A percentile compares a stretch with the other conserved stretches of the same genome.
Evolutionary conservation across 2,888 invertebrate species (phyloP).

Genomic region (Trichopria drosophilae): DNA sequence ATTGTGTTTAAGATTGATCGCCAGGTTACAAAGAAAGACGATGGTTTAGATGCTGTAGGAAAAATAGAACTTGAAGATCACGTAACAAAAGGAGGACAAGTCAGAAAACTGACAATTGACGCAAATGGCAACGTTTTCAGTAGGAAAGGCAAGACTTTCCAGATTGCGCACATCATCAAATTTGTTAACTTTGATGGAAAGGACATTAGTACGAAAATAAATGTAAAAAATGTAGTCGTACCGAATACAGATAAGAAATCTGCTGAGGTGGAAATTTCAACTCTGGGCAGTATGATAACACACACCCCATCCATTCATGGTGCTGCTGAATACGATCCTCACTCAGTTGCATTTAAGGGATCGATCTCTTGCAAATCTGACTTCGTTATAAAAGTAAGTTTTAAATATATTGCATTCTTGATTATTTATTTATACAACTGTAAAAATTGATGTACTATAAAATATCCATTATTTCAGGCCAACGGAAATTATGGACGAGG

Average conservation of each 20-base stretch:
- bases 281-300: conserved; percentile 39
- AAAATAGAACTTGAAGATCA: conserved; percentile 52
- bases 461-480: conserved; percentile 33
- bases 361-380: conserved; percentile 44
- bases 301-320: conserved; percentile 36
- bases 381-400: conserved; percentile 41
- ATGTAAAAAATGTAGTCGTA: conserved; percentile 54
- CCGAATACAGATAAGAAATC: conserved; percentile 41
- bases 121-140: conserved; percentile 57
- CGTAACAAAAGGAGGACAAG: conserved; percentile 57
- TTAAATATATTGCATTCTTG: background rate
- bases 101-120: conserved; percentile 56
- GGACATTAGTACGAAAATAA: conserved; percentile 55
- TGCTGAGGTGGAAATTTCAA: conserved; percentile 37
- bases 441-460: too few relatives aligned
- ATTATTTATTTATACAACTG: background rate
- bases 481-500: conserved; percentile 38
- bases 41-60: conserved; percentile 31
- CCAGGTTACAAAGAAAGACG: conserved; percentile 41
- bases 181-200: conserved; percentile 61
- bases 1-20: conserved; percentile 57
- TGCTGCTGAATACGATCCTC: conserved; percentile 30
- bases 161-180: conserved; percentile 53
- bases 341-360: conserved; percentile 33
- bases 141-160: conserved; percentile 55